Conservation (phyloP, 2,797 vertebrate species). For the Bucorvus abyssinicus region DNA sequence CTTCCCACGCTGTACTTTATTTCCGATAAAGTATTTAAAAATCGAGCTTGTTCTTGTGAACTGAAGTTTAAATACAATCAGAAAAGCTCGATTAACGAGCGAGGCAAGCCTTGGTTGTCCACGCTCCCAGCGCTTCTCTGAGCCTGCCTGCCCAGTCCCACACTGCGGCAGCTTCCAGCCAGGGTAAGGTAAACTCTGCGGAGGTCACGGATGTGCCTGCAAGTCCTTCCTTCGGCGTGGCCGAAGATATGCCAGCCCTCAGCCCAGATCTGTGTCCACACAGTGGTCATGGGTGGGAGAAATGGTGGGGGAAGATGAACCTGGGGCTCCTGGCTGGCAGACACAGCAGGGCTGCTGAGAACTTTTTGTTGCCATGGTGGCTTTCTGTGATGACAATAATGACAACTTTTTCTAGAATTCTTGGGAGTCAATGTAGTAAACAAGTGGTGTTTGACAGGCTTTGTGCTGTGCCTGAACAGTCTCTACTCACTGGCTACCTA, state of each 20-base stretch:
- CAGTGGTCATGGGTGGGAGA: background rate
- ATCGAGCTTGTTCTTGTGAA: background rate
- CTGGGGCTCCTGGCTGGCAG: background rate
- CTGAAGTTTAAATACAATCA: background rate
- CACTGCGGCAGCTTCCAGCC: background rate
- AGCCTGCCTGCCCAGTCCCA: background rate
- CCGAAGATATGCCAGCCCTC: background rate
- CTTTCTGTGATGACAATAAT: background rate
- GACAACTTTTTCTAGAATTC: constrained; percentile 40
- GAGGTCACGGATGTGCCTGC: background rate
- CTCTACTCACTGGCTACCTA: background rate
- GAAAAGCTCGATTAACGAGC: background rate
- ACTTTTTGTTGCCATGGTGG: background rate
- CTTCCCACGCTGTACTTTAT: background rate
- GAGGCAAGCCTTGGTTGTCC: background rate
- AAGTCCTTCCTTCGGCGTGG: background rate
- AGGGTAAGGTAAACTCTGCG: background rate
- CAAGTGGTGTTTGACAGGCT: background rate
- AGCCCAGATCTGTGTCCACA: background rate
- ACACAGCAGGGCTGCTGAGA: background rate
- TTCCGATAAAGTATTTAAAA: background rate
- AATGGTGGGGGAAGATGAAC: background rate
- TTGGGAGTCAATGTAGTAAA: background rate
- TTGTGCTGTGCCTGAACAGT: background rate
- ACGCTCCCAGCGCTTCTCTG: background rate